Conservation (phyloP, 2,113 vertebrate genomes). For the Aegithalos caudatus region DNA sequence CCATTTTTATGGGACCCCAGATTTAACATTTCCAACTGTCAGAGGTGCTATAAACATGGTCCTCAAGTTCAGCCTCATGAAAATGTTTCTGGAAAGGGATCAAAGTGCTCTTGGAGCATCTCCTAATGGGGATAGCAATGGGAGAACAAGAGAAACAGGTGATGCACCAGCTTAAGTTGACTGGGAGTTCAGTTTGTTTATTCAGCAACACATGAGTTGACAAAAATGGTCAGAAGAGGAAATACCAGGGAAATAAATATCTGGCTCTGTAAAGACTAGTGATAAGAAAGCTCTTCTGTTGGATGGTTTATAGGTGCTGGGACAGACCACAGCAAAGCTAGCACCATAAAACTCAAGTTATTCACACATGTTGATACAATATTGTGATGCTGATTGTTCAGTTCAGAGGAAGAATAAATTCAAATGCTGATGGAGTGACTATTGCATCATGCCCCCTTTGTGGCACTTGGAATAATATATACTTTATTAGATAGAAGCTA, state of each 20-base stretch:
- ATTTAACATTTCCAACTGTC: background rate
- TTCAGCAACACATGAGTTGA: background rate
- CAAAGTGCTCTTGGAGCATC: background rate
- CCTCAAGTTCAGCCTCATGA: background rate
- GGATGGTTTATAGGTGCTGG: background rate
- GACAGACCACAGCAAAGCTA: background rate
- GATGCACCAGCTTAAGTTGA: background rate
- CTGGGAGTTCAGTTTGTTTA: background rate
- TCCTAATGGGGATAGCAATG: background rate
- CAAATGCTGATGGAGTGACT: background rate
- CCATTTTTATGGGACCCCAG: background rate
- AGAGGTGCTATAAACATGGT: background rate
- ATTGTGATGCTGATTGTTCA: background rate
- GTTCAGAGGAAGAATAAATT: background rate
- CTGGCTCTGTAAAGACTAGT: background rate
- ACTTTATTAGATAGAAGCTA: background rate
- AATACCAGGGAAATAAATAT: background rate
- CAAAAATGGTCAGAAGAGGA: background rate
- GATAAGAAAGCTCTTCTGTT: background rate
- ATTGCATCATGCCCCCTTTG: background rate
- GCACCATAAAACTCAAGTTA: background rate
- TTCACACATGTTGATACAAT: background rate
- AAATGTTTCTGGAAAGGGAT: background rate
- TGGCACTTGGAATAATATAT: background rate
- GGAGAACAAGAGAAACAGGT: background rate